A percentile compares a stretch with the other conserved stretches of the same genome.
Conservation (phyloP, 2,113 vertebrate species). For the Carassius carassius region DNA sequence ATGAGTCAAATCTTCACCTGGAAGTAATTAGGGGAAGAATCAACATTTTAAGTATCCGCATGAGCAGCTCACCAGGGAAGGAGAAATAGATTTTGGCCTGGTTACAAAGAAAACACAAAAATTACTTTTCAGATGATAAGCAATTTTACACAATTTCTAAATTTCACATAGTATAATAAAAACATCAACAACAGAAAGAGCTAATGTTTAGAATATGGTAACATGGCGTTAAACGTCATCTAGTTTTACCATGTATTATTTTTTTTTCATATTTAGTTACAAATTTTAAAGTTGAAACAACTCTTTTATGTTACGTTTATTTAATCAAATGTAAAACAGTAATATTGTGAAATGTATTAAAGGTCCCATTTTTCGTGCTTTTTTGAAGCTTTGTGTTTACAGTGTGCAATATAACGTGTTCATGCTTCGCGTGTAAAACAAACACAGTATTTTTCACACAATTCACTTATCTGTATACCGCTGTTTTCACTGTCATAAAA, state of each 20-base stretch:
- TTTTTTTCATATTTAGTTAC: neutral
- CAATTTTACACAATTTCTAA: neutral
- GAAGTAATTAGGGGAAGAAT: constrained; percentile 90
- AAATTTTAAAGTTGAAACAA: too few species aligned
- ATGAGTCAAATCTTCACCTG: constrained; percentile 75
- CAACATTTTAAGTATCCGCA: constrained; percentile 92
- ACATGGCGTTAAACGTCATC: neutral
- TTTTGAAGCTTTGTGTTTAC: too few species aligned
- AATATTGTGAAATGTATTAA: too few species aligned
- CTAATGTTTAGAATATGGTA: neutral
- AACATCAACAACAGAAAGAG: neutral
- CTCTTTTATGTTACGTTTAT: too few species aligned
- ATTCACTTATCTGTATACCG: too few species aligned
- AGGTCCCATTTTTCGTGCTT: too few species aligned
- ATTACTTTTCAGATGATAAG: neutral
- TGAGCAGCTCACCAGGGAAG: constrained; percentile 88
- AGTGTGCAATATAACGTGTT: too few species aligned
- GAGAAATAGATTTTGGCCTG: constrained; percentile 90
- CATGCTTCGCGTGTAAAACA: too few species aligned
- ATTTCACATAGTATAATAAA: neutral
- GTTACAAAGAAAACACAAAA: neutral
- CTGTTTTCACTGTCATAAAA: too few species aligned
- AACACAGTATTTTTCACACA: too few species aligned
- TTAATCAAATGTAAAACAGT: too few species aligned
- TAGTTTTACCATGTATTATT: neutral